Percentiles rank a stretch among this genome's conserved stretches.
Evolutionary conservation across 2,113 vertebrate species (phyloP).

Genomic region (Okapia johnstoni): DNA sequence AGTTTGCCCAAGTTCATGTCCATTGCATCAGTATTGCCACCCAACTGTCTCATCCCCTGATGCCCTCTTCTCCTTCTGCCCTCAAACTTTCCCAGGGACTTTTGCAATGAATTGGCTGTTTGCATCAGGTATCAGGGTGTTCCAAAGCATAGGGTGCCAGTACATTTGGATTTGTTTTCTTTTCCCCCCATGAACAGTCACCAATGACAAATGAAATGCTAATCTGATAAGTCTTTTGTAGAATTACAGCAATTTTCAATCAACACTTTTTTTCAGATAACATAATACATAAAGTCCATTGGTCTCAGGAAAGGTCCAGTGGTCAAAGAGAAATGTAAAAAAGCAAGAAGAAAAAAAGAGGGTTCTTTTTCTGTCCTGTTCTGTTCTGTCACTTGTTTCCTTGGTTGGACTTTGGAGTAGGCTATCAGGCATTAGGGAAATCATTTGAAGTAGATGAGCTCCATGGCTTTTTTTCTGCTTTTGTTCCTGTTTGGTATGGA

Average conservation of each 20-base stretch:
- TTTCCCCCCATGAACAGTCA: neutral
- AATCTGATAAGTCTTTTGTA: neutral
- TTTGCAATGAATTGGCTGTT: neutral
- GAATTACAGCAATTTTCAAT: neutral
- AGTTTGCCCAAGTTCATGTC: neutral
- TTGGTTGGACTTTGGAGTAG: neutral
- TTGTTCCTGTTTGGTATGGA: neutral
- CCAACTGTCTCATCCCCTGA: neutral
- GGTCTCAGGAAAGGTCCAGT: neutral
- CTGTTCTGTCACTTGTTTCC: neutral
- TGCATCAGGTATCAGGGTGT: neutral
- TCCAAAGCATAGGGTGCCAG: neutral
- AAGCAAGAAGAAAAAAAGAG: neutral
- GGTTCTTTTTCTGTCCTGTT: neutral
- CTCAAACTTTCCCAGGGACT: neutral
- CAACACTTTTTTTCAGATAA: neutral
- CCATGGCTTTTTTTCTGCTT: neutral
- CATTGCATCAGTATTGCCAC: neutral
- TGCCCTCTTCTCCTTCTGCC: neutral
- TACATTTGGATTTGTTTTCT: neutral
- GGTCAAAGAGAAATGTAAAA: neutral
- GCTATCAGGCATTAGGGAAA: neutral
- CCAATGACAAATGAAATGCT: neutral
- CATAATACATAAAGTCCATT: neutral
- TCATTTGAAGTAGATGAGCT: neutral